Conservation (phyloP, 2,888 invertebrate species). For the Dynastes grantii region DNA sequence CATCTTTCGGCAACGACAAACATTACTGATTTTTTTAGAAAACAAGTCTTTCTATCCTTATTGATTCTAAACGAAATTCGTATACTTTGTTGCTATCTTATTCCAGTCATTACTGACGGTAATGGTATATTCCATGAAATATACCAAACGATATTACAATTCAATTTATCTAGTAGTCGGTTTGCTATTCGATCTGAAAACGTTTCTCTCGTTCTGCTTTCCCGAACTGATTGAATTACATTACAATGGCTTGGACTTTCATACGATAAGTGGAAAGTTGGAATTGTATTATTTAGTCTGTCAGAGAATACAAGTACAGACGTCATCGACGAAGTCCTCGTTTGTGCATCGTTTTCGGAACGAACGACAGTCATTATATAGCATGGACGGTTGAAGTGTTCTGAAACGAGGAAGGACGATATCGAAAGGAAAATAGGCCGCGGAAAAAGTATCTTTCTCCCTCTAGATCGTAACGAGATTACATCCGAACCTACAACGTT, state of each 20-base stretch:
- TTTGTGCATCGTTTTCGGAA: conserved; percentile 23
- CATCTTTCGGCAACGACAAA: too few species aligned
- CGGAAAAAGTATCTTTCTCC: conserved; percentile 20
- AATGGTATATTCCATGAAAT: neutral
- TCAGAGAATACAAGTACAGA: neutral
- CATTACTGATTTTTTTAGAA: too few species aligned
- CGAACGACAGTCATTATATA: conserved; percentile 21
- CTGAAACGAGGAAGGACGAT: conserved; percentile 12
- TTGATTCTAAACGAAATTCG: too few species aligned
- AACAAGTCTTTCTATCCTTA: too few species aligned
- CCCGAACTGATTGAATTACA: conserved; percentile 60
- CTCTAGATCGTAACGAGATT: conserved; percentile 39
- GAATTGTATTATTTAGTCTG: conserved; percentile 56
- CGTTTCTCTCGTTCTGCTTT: conserved; percentile 21
- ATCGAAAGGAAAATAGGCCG: conserved; percentile 24
- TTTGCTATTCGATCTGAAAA: conserved; percentile 2
- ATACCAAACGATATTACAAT: neutral
- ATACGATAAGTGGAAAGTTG: conserved; percentile 59
- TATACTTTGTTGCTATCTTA: neutral
- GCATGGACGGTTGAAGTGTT: conserved; percentile 25
- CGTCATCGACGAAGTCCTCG: conserved; percentile 9
- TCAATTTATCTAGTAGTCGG: neutral
- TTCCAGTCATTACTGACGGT: neutral
- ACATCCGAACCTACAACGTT: conserved; percentile 38
- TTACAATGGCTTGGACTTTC: conserved; percentile 57